These are phyloP conservation scores for Lithobates pipiens DNA, from an alignment of 2,797 vertebrate genomes.

Conservation along the genomic window DNA sequence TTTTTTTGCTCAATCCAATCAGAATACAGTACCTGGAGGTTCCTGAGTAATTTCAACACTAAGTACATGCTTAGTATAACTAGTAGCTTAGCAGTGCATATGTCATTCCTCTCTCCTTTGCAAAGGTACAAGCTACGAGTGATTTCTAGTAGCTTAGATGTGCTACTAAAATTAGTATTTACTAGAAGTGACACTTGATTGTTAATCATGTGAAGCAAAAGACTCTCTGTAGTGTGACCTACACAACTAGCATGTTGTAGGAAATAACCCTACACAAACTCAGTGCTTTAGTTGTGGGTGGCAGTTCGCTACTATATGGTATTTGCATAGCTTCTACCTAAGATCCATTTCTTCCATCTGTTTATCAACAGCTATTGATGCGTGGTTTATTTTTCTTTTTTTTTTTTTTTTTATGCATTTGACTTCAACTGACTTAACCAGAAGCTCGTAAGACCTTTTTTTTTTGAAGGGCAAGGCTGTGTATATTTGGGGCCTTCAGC, in stretches of 20 bases:
- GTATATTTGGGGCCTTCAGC: neutral
- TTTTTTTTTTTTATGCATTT: neutral
- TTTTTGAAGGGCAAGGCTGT: neutral
- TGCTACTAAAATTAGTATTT: neutral
- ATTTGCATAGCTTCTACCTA: neutral
- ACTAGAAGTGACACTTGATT: too few relatives aligned
- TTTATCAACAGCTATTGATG: neutral
- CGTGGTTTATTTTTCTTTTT: too few relatives aligned
- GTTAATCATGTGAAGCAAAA: neutral
- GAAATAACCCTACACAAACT: neutral
- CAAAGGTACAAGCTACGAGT: neutral
- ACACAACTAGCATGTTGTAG: neutral
- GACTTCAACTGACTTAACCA: neutral
- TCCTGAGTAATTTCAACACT: neutral
- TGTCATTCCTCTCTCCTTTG: neutral
- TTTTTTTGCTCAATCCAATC: neutral
- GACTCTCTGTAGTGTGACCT: neutral
- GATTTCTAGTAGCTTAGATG: neutral
- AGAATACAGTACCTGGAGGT: neutral
- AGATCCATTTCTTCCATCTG: neutral
- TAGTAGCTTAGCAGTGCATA: too few relatives aligned
- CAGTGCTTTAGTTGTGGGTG: neutral
- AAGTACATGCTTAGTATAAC: too few relatives aligned
- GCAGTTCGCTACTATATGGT: too few relatives aligned
- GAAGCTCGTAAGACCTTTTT: neutral